Conservation (phyloP, 1,140 invertebrate species). For the Sarcophaga peregrina region DNA sequence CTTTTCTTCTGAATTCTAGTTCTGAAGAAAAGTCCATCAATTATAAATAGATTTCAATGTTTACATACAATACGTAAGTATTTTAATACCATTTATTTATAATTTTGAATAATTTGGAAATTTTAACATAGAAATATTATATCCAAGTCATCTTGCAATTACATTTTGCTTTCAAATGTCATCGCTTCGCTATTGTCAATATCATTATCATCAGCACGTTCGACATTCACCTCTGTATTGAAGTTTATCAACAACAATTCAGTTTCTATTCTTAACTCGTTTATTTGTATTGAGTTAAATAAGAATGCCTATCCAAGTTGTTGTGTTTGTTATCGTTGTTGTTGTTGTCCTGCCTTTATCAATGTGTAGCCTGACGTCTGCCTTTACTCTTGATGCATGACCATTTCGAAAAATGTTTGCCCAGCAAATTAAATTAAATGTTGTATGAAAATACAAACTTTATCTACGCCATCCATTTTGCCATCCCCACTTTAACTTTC, state of each 20-base stretch:
- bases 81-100: no score
- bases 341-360: not conserved
- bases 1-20: no score
- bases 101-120: no score
- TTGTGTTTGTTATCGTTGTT: not conserved
- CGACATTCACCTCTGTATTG: not conserved
- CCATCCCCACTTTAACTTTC: not conserved
- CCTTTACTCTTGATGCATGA: not conserved
- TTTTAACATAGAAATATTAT: no score
- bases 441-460: slow-evolving; percentile 9
- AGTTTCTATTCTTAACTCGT: not conserved
- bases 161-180: no score
- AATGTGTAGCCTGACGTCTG: not conserved
- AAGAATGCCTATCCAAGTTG: not conserved
- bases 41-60: no score
- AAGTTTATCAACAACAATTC: not conserved
- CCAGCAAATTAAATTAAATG: slow-evolving; percentile 19
- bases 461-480: not conserved
- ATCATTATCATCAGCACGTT: not conserved
- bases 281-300: not conserved
- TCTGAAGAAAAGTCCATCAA: no score
- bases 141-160: no score
- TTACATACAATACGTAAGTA: no score
- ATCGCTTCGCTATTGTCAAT: not conserved
- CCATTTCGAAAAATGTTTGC: slow-evolving; percentile 10